Conservation (phyloP, 2,797 vertebrate species). For the Tamandua tetradactyla region DNA sequence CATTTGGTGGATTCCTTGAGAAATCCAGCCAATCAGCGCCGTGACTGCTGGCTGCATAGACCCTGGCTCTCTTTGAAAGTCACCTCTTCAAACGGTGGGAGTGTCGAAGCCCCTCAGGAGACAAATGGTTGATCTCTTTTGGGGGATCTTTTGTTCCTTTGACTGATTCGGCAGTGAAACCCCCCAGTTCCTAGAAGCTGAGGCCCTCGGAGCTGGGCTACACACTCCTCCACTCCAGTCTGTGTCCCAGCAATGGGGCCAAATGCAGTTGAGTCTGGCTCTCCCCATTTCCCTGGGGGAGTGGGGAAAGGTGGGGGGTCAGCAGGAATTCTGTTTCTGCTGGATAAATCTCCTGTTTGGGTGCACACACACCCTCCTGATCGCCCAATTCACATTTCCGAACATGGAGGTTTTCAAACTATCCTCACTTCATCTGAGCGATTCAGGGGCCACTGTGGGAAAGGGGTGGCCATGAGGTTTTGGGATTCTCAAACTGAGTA, state of each 20-base stretch:
- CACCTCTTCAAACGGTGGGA: background rate
- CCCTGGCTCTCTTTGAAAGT: background rate
- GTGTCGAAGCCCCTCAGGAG: background rate
- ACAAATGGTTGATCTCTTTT: background rate
- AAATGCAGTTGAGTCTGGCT: background rate
- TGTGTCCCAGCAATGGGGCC: background rate
- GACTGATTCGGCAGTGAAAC: background rate
- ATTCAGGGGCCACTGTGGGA: background rate
- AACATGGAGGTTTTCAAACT: background rate
- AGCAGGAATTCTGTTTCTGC: background rate
- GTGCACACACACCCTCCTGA: background rate
- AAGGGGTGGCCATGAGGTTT: background rate
- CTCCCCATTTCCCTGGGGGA: background rate
- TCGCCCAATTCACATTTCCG: background rate
- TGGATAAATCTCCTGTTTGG: background rate
- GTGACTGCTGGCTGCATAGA: background rate
- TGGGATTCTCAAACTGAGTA: background rate
- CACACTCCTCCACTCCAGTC: background rate
- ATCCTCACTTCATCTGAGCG: background rate
- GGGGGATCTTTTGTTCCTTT: background rate
- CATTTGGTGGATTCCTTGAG: accelerated
- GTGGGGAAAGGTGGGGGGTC: no score
- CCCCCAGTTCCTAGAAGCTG: background rate
- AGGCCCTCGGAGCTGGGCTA: no score
- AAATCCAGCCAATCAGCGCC: background rate